A percentile compares a stretch with the other conserved stretches of the same genome.
Conservation (phyloP, 2,888 invertebrate genomes). For the Perizoma flavofasciatum region DNA sequence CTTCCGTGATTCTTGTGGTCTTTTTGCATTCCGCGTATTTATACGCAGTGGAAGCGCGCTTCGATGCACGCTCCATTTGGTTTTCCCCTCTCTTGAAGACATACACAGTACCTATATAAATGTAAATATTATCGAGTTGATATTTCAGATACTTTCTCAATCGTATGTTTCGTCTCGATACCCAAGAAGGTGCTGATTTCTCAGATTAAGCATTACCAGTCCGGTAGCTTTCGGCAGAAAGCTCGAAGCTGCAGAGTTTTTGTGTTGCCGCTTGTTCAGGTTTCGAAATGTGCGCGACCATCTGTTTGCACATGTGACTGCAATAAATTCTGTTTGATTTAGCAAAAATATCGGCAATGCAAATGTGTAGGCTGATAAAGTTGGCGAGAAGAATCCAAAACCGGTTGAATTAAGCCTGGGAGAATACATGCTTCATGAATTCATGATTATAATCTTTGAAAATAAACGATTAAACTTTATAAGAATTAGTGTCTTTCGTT, state of each 20-base stretch:
- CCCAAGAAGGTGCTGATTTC: constrained; percentile 71
- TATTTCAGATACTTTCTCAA: constrained; percentile 56
- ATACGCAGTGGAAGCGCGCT: constrained; percentile 64
- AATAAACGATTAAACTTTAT: constrained; percentile 12
- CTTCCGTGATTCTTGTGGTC: constrained; percentile 66
- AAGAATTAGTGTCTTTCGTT: no score
- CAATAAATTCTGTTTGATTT: constrained; percentile 31
- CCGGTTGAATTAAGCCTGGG: constrained; percentile 25
- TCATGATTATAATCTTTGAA: constrained; percentile 5
- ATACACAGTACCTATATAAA: constrained; percentile 42
- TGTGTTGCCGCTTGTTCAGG: constrained; percentile 58
- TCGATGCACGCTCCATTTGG: constrained; percentile 70
- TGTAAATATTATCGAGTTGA: constrained; percentile 42
- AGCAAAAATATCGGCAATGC: constrained; percentile 45
- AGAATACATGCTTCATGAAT: constrained; percentile 21
- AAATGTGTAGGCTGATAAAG: constrained; percentile 42
- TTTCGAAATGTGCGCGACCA: constrained; percentile 57
- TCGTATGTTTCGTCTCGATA: constrained; percentile 52
- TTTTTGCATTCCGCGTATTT: constrained; percentile 63
- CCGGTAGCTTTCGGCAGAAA: constrained; percentile 70
- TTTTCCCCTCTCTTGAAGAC: constrained; percentile 54
- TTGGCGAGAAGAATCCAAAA: constrained; percentile 35
- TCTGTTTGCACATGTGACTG: constrained; percentile 34
- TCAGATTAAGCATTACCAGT: constrained; percentile 75
- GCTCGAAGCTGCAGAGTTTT: constrained; percentile 46